These are phyloP conservation scores for Thunnus maccoyii DNA, from an alignment of 2,113 vertebrate genomes.

Conservation along the genomic window DNA sequence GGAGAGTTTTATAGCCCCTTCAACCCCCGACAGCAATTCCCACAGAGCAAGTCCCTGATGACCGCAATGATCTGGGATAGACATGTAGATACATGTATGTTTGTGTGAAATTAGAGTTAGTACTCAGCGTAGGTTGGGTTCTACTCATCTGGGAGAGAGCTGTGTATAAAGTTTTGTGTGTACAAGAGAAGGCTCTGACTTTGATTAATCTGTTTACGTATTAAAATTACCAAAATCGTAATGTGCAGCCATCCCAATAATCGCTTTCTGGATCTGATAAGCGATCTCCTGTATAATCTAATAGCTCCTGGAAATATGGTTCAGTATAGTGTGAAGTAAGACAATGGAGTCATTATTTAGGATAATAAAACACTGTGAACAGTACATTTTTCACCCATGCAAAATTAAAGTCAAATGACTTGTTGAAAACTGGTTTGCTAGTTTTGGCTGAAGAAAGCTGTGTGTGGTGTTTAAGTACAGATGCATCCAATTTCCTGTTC, in stretches of 20 bases:
- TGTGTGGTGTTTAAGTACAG: background rate
- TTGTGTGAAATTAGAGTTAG: background rate
- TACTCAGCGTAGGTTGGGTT: background rate
- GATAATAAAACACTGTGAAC: background rate
- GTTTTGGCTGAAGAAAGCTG: background rate
- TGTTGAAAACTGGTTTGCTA: background rate
- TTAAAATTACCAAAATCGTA: background rate
- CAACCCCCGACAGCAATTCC: background rate
- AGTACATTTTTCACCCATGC: background rate
- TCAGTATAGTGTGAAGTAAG: background rate
- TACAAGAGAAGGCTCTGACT: no score
- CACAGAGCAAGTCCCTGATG: background rate
- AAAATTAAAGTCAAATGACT: conserved; percentile 22
- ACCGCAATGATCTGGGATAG: background rate
- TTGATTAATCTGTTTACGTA: no score
- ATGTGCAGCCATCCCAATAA: background rate
- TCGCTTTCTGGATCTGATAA: background rate
- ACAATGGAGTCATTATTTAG: background rate
- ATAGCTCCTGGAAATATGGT: no score
- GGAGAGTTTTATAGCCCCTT: background rate
- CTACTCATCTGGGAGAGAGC: no score
- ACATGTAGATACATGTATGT: background rate
- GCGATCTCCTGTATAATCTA: background rate
- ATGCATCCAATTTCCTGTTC: background rate
- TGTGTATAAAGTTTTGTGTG: no score